Base-by-base conservation (phyloP, 2,113 vertebrate species). In the Equus quagga region DNA sequence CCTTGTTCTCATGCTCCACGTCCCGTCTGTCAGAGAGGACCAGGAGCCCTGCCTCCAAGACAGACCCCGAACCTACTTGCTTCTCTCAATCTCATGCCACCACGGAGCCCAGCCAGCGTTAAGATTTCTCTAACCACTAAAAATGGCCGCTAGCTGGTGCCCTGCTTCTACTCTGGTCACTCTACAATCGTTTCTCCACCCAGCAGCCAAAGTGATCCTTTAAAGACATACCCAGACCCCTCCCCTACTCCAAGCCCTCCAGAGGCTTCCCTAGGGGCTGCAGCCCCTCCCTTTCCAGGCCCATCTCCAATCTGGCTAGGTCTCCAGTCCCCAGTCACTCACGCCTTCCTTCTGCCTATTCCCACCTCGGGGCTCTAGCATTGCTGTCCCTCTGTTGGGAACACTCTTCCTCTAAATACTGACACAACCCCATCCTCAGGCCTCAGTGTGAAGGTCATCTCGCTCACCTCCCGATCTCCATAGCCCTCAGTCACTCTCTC, bases 211-310 rank as follows among this genome's bases (percentile, higher is more conserved):
- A 15, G 23, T 0, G 21, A n/a, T 54, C 41, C 51, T 81, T 88
- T 26, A n/a, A 70, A 86, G 70, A 33, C 8, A 8, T 26, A 51
- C 33, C 15, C n/a, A 64, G 79, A 8, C n/a, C 19, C 6, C 24
- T 56, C n/a, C 62, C n/a, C 54, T 24, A 19, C 49, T 24, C 24
- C 13, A 36, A 80, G 44, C 31, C 26, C 6, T 51, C 17, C 64
- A 73, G 73, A 67, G 1, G 24, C 33, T 73, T 51, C 11, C 13
- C 31, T 24, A 24, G 23, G 7, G 21, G 28, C 1, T 36, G 2
- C 1, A 0, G 19, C 4, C 44, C 36, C 13, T n/a, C 19, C 4
- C 9, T 46, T n/a, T 8, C 19, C 6, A 0, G 1, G 28, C 49
- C 69, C 36, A 5, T 4, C 18, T 44, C 73, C 23, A 5, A 18